Evolutionary conservation across 23 tunicate genomes (phyloP).

Genomic region (Trididemnum clinides): DNA sequence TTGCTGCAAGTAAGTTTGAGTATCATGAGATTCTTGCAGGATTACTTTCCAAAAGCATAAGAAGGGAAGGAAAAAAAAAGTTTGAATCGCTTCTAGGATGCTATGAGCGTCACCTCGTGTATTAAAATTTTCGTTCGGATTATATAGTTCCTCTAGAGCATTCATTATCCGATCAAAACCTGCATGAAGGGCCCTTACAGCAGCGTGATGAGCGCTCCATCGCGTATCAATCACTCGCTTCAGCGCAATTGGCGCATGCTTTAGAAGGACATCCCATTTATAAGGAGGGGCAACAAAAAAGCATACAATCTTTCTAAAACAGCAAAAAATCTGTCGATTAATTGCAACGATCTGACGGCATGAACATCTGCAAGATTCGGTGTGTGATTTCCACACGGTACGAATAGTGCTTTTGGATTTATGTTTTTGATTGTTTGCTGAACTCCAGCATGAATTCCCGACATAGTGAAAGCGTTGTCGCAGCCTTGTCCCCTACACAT

Average conservation of each 20-base stretch:
- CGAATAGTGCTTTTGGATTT: slow-evolving; percentile 64
- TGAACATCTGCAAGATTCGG: slow-evolving; percentile 62
- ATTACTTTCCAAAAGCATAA: slow-evolving; percentile 60
- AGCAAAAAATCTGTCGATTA: slow-evolving; percentile 58
- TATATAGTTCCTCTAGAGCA: slow-evolving; percentile 59
- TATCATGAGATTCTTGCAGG: slow-evolving; percentile 57
- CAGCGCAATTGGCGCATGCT: slow-evolving; percentile 63
- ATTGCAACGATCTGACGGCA: slow-evolving; percentile 65
- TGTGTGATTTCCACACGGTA: slow-evolving; percentile 66
- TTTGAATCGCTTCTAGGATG: slow-evolving; percentile 57
- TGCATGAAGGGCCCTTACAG: slow-evolving; percentile 58
- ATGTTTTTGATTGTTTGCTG: slow-evolving; percentile 61
- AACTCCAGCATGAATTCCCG: slow-evolving; percentile 55
- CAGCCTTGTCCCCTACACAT: slow-evolving; percentile 63
- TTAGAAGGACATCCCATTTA: slow-evolving; percentile 59
- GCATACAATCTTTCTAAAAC: slow-evolving; percentile 59
- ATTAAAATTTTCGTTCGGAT: slow-evolving; percentile 53
- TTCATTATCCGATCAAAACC: slow-evolving; percentile 55
- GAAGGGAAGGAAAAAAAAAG: slow-evolving; percentile 51
- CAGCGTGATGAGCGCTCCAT: slow-evolving; percentile 61
- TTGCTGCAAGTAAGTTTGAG: slow-evolving; percentile 62
- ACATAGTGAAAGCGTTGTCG: slow-evolving; percentile 61
- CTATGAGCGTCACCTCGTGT: slow-evolving; percentile 62
- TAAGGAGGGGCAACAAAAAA: slow-evolving; percentile 59
- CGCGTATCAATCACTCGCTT: slow-evolving; percentile 68